A percentile compares a stretch with the other conserved stretches of the same genome.
Evolutionary conservation across 2,888 invertebrate species (phyloP).

Genomic region (Drosophila subsilvestris): DNA sequence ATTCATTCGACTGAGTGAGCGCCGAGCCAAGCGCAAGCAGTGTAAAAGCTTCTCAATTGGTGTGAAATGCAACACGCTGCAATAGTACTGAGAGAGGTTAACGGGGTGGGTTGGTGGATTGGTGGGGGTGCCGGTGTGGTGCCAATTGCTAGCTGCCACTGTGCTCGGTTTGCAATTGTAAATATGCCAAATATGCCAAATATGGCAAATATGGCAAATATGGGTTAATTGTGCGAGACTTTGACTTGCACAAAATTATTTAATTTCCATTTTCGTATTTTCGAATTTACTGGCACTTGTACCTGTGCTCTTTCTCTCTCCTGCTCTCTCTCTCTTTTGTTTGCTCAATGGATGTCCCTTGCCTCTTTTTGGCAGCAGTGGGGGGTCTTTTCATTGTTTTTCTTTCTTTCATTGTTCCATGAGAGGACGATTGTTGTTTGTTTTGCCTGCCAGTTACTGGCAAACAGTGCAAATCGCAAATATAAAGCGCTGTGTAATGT

Average conservation of each 20-base stretch:
- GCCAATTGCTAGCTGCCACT: neutral
- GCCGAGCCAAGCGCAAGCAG: conserved; percentile 66
- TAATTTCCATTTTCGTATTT: conserved; percentile 67
- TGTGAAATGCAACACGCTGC: conserved; percentile 79
- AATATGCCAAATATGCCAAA: conserved; percentile 59
- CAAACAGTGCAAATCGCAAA: conserved; percentile 1
- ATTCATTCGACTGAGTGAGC: conserved; percentile 77
- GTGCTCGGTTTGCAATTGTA: conserved; percentile 52
- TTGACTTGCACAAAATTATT: conserved; percentile 64
- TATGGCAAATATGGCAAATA: conserved; percentile 67
- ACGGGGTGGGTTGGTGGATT: neutral
- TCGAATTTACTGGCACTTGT: conserved; percentile 9
- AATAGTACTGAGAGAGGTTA: conserved; percentile 8
- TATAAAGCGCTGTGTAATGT: neutral
- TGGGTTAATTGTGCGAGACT: conserved; percentile 77
- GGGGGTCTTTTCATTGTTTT: neutral
- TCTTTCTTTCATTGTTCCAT: conserved; percentile 10
- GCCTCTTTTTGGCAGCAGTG: neutral
- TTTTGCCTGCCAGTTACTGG: neutral
- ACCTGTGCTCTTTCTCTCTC: neutral
- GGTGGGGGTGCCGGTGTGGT: no score
- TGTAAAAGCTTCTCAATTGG: conserved; percentile 64
- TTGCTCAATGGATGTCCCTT: conserved; percentile 16
- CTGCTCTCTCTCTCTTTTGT: conserved; percentile 1
- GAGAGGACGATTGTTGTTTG: conserved; percentile 9